Conservation (phyloP, 2,888 invertebrate genomes). For the Tinea trinotella region DNA sequence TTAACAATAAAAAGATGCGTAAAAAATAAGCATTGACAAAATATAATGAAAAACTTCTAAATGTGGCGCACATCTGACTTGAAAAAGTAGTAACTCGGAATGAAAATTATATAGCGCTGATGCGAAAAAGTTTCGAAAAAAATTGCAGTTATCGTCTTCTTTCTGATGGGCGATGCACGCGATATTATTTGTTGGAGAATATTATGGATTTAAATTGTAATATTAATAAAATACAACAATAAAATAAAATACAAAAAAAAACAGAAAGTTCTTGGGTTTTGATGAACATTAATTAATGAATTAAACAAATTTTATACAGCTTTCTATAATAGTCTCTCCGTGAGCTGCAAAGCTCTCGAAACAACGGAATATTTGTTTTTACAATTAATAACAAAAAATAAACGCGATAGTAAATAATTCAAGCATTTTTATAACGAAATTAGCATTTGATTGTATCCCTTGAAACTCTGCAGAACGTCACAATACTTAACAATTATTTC, state of each 20-base stretch:
- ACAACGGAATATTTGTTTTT: no score
- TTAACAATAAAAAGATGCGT: conserved; percentile 25
- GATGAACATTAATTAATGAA: no score
- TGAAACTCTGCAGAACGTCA: no score
- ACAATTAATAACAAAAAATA: no score
- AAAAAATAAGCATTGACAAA: conserved; percentile 13
- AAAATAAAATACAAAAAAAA: not conserved
- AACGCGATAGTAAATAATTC: no score
- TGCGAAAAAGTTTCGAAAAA: conserved; percentile 48
- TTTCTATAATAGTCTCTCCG: no score
- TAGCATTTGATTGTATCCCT: no score
- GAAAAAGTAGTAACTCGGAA: conserved; percentile 46
- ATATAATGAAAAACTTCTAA: conserved; percentile 29
- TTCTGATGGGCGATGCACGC: conserved; percentile 43
- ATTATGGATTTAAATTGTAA: not conserved
- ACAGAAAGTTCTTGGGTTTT: not conserved
- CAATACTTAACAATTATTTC: no score
- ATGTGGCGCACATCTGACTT: conserved; percentile 46
- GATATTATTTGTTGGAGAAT: conserved; percentile 22
- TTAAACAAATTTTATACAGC: no score
- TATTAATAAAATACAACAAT: not conserved
- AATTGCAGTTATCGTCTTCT: conserved; percentile 32
- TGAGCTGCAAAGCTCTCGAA: no score
- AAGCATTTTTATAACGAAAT: no score
- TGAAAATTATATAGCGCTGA: conserved; percentile 48